These are phyloP conservation scores for Camelus bactrianus DNA, from an alignment of 2,113 vertebrate genomes.

Conservation along the genomic window DNA sequence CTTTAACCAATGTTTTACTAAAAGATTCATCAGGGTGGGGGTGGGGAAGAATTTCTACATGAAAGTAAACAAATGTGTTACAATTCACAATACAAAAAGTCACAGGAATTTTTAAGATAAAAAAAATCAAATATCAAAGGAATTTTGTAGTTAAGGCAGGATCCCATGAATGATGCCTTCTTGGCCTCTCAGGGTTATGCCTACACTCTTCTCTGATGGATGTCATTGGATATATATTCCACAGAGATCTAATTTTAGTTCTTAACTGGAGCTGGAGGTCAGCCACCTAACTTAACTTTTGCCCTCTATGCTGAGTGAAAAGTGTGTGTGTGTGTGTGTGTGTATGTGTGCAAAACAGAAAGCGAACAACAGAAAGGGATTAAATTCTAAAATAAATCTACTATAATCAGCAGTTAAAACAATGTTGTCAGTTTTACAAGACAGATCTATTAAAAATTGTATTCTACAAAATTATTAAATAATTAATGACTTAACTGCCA, in stretches of 20 bases:
- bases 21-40: background rate
- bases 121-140: conserved; percentile 43
- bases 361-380: background rate
- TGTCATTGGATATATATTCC: conserved; percentile 69
- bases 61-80: conserved; percentile 16
- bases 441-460: conserved; percentile 40
- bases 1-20: conserved; percentile 36
- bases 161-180: conserved; percentile 12
- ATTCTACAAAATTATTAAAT: conserved; percentile 56
- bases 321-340: background rate
- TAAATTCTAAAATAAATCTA: conserved; percentile 52
- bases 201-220: conserved; percentile 54
- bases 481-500: conserved; percentile 29
- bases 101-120: conserved; percentile 46
- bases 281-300: conserved; percentile 74
- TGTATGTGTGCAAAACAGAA: background rate
- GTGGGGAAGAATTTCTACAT: background rate
- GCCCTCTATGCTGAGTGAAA: conserved; percentile 33
- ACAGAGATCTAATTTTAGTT: conserved; percentile 79
- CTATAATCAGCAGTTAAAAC: conserved; percentile 40
- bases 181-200: conserved; percentile 57
- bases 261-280: conserved; percentile 68
- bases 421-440: conserved; percentile 22
- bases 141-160: background rate
- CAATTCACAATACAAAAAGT: conserved; percentile 35